Base-by-base conservation (phyloP, 1,140 invertebrate species). In the Drosophila kikkawai region DNA sequence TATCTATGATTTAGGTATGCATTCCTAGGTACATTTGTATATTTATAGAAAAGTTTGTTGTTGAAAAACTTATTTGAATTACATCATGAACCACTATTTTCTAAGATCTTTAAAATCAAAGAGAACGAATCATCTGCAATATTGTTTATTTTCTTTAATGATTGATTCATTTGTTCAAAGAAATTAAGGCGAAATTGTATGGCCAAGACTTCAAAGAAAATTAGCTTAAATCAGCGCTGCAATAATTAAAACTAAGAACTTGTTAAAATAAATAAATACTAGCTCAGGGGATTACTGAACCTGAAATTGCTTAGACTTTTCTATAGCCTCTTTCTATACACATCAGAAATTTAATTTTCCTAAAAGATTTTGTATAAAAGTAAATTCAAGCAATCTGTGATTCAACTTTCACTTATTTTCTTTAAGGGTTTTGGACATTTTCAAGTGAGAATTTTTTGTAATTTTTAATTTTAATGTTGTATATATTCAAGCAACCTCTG, bases 101-200 rank as follows among this genome's bases (percentile, higher is more conserved):
- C 34, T n/a, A 4, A 22, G 12, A 36, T 56, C 8, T 37, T n/a
- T 7, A 32, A 26, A 34, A 39, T 66, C 60, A 65, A 66, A 51
- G 19, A 29, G 1, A 34, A n/a, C 6, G 19, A 51, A 51, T 29
- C 19, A 41, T 15, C 4, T 26, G 19, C 11, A 60, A 29, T 63
- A 41, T 29, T 9, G 36, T 29, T 26, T 64, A n/a, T 41, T 29
- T 32, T 17, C 12, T 39, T 19, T 34, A n/a, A n/a, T 44, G 45
- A 66, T 42, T 19, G 45, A 51, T 69, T 69, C 51, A 69, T 51
- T 19, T 32, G 19, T 66, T 56, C 8, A 36, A 37, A 7, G 15
- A 57, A 34, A 34, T 51, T 34, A 1, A 17, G 15, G 13, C 19
- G 34, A 45, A 29, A 44, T 2, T 6, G 7, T 22, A 34, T 32